These are phyloP conservation scores for Melanostoma mellinum DNA, from an alignment of 2,888 invertebrate species.

Conservation along the genomic window DNA sequence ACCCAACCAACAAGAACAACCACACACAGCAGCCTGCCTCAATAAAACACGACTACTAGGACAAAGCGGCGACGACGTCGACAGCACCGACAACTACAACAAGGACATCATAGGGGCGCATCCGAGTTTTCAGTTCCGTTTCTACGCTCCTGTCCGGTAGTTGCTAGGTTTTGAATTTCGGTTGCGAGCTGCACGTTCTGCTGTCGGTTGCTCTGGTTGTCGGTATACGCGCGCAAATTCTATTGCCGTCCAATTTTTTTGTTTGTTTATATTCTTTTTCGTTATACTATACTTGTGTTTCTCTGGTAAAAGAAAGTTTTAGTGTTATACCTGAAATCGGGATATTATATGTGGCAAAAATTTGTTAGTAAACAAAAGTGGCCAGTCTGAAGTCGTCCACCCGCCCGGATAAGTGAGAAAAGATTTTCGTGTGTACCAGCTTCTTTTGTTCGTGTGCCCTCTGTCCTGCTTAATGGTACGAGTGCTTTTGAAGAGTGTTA, in stretches of 20 bases:
- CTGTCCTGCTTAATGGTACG: constrained; percentile 37
- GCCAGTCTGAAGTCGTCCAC: constrained; percentile 16
- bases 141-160: constrained; percentile 65
- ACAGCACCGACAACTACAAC: constrained; percentile 5
- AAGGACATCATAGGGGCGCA: constrained; percentile 58
- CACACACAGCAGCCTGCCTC: constrained; percentile 55
- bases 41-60: constrained; percentile 43
- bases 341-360: constrained; percentile 33
- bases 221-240: constrained; percentile 48
- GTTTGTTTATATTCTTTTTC: constrained; percentile 32
- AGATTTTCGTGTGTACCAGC: constrained; percentile 17
- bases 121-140: constrained; percentile 68
- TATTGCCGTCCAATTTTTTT: constrained; percentile 43
- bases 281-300: background rate
- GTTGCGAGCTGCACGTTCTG: constrained; percentile 26
- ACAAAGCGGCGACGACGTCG: constrained; percentile 21
- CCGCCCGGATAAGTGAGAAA: background rate
- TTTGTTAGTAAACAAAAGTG: constrained; percentile 67
- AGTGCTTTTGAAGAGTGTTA: constrained; percentile 8
- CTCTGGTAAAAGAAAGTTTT: constrained; percentile 8
- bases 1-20: constrained; percentile 26
- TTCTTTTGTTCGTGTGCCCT: background rate
- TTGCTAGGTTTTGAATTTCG: constrained; percentile 58
- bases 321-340: constrained; percentile 32
- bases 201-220: constrained; percentile 35